A percentile compares a stretch with the other conserved stretches of the same genome.
These are phyloP conservation scores for Hiodon tergisus DNA, from an alignment of 2,113 vertebrate species.

Conservation along the genomic window DNA sequence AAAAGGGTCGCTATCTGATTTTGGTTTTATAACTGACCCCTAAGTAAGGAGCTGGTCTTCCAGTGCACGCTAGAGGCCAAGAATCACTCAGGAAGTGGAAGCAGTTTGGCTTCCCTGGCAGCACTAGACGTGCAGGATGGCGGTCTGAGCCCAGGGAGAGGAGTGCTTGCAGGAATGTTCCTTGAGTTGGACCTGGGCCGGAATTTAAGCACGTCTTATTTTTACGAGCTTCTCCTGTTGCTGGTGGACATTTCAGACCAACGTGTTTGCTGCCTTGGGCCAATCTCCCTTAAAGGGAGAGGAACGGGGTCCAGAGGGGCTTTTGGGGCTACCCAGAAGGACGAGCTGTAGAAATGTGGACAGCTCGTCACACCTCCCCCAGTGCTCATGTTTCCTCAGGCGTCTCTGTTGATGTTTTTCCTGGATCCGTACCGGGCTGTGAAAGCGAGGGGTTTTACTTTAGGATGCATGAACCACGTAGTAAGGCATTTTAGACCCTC, in stretches of 20 bases:
- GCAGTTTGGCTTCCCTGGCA: slow-evolving; percentile 13
- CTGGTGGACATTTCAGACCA: slow-evolving; percentile 38
- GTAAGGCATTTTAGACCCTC: no score
- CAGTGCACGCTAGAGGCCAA: not conserved
- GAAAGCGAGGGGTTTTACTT: no score
- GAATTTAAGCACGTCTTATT: slow-evolving; percentile 5
- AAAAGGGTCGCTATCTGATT: slow-evolving; percentile 28
- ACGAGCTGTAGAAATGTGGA: not conserved
- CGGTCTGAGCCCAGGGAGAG: slow-evolving; percentile 16
- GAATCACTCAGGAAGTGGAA: slow-evolving; percentile 24
- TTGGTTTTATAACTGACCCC: slow-evolving; percentile 7
- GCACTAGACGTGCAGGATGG: slow-evolving; percentile 7
- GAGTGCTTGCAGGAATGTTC: slow-evolving; percentile 27
- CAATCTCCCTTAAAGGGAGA: slow-evolving; percentile 35
- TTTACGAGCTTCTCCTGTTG: slow-evolving; percentile 25
- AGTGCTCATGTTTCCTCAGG: not conserved
- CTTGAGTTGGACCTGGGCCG: slow-evolving; percentile 26
- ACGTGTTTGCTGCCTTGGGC: slow-evolving; percentile 36
- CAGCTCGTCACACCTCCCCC: not conserved
- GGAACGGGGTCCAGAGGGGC: not conserved
- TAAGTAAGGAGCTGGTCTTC: slow-evolving; percentile 15
- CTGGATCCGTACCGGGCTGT: no score
- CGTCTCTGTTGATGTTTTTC: not conserved
- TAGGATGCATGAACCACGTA: no score
- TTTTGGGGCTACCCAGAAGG: not conserved